Evolutionary conservation across 2,797 vertebrate genomes (phyloP).

Genomic region (Crenichthys baileyi): DNA sequence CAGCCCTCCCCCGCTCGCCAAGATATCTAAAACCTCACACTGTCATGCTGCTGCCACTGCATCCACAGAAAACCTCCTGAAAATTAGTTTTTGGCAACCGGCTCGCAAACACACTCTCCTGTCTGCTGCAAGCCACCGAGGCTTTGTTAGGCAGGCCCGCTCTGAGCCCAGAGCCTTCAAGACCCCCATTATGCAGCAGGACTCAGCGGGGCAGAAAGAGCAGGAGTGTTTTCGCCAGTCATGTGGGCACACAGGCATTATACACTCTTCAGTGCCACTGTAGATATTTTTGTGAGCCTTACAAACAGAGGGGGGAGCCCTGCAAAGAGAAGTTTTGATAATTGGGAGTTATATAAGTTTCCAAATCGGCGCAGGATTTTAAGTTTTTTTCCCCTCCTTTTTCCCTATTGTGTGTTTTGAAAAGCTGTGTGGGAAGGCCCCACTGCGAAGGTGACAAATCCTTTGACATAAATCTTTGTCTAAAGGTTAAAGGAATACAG

Average conservation of each 20-base stretch:
- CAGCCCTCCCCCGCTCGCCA: constrained; percentile 55
- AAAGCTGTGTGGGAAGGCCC: constrained; percentile 80
- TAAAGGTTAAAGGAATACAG: constrained; percentile 82
- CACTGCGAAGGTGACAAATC: constrained; percentile 86
- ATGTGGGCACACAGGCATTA: constrained; percentile 87
- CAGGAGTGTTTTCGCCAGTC: constrained; percentile 85
- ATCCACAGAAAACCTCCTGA: constrained; percentile 80
- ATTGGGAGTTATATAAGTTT: constrained; percentile 88
- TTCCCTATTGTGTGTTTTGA: constrained; percentile 80
- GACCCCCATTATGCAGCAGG: constrained; percentile 86
- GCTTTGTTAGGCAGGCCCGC: constrained; percentile 86
- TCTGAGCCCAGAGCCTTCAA: constrained; percentile 84
- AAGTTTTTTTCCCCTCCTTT: constrained; percentile 53
- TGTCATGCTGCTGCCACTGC: constrained; percentile 80
- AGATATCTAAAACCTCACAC: constrained; percentile 82
- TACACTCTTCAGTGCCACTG: constrained; percentile 85
- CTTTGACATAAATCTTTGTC: constrained; percentile 84
- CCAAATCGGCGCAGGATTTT: constrained; percentile 85
- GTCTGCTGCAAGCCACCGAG: constrained; percentile 84
- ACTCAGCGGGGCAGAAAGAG: constrained; percentile 87
- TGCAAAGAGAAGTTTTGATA: constrained; percentile 84
- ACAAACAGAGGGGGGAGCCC: constrained; percentile 81
- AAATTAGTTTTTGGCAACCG: constrained; percentile 86
- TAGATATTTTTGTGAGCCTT: constrained; percentile 84
- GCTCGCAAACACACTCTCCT: constrained; percentile 83